A percentile compares a stretch with the other conserved stretches of the same genome.
These are phyloP conservation scores for Epizoanthus ramosus DNA, from an alignment of 92 coral and sea anemone genomes.

Conservation along the genomic window DNA sequence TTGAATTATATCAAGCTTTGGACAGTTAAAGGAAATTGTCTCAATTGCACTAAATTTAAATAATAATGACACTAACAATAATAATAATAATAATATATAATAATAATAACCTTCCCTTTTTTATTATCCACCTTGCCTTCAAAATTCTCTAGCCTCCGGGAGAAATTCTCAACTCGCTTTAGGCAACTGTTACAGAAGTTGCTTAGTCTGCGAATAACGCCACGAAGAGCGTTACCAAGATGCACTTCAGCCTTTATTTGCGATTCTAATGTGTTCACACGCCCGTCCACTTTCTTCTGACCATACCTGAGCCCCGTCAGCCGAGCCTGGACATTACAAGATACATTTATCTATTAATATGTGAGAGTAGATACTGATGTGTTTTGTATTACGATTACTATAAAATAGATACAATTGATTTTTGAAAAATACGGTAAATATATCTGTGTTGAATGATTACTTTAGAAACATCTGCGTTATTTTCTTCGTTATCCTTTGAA, in stretches of 20 bases:
- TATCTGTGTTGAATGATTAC: no score
- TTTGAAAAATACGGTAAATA: no score
- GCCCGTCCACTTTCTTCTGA: conserved; percentile 15
- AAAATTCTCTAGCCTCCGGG: conserved; percentile 12
- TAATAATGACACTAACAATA: no score
- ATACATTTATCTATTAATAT: no score
- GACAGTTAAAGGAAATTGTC: no score
- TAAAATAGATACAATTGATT: no score
- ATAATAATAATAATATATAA: background rate
- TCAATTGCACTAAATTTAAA: no score
- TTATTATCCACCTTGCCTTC: conserved; percentile 27
- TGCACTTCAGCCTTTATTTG: conserved; percentile 26
- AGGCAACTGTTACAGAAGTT: conserved; percentile 36
- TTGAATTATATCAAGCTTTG: no score
- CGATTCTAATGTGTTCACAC: background rate
- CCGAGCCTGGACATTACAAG: conserved; percentile 21
- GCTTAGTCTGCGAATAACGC: conserved; percentile 29
- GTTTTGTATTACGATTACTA: no score
- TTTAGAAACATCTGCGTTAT: no score
- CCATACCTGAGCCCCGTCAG: background rate
- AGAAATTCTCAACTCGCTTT: conserved; percentile 27
- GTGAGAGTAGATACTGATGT: no score
- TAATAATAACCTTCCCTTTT: background rate
- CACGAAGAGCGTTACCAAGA: conserved; percentile 36
- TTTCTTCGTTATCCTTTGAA: no score